Percentiles rank a stretch among this genome's conserved stretches.
These are phyloP conservation scores for Opisthocomus hoazin DNA, from an alignment of 2,113 vertebrate genomes.

Conservation along the genomic window DNA sequence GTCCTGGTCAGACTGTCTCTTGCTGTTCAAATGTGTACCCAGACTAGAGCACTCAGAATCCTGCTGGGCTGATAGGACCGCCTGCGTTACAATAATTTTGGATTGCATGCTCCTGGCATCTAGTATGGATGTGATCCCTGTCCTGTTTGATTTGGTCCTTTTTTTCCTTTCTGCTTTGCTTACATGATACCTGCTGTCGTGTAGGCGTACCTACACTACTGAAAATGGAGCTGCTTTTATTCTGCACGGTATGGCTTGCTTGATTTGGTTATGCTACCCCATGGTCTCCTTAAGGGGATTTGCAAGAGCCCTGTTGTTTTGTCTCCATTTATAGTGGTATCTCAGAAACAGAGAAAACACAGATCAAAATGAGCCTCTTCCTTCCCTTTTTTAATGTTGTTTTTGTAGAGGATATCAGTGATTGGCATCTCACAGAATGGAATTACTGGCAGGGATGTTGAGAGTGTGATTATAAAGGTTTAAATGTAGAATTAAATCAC, in stretches of 20 bases:
- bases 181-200: not conserved
- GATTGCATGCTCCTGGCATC: not conserved
- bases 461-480: not conserved
- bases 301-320: not conserved
- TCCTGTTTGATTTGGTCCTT: not conserved
- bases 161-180: not conserved
- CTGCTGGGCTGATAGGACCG: not conserved
- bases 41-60: not conserved
- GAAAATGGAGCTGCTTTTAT: not conserved
- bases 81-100: not conserved
- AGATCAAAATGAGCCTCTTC: not conserved
- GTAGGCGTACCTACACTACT: not conserved
- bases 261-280: not conserved
- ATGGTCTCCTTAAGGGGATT: not conserved
- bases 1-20: not conserved
- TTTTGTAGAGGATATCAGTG: not conserved
- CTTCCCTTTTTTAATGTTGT: not conserved
- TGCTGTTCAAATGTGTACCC: not conserved
- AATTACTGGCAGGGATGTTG: not conserved
- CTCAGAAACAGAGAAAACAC: not conserved
- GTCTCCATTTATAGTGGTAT: not conserved
- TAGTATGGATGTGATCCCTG: not conserved
- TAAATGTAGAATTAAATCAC: not conserved
- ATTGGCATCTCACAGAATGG: not conserved
- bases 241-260: not conserved